Evolutionary conservation across 1,140 invertebrate species (phyloP).

Genomic region (Dreissena rostriformis): DNA sequence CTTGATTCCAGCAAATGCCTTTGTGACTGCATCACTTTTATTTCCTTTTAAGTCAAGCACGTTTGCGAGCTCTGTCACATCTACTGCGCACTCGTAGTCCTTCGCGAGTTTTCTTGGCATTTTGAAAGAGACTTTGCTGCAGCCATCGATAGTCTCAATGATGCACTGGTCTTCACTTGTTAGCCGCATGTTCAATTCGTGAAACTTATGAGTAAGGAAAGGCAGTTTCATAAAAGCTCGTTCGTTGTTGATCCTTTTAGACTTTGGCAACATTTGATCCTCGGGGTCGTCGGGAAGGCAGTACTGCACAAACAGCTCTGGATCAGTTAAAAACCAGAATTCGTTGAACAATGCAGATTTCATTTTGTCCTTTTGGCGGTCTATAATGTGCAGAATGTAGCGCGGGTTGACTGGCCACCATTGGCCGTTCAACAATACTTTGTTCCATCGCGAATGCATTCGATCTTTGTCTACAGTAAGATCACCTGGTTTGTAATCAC

Average conservation of each 20-base stretch:
- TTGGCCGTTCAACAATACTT: slow-evolving; percentile 22
- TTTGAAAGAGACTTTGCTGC: slow-evolving; percentile 24
- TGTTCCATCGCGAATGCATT: slow-evolving; percentile 32
- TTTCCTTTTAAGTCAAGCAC: background rate
- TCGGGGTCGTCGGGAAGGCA: slow-evolving; percentile 16
- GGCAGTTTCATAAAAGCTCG: slow-evolving; percentile 41
- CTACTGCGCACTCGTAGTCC: background rate
- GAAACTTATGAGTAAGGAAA: slow-evolving; percentile 11
- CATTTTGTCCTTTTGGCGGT: background rate
- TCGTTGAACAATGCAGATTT: background rate
- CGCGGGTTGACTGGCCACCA: slow-evolving; percentile 37
- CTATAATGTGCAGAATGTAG: background rate
- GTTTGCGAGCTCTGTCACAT: background rate
- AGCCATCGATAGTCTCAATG: slow-evolving; percentile 21
- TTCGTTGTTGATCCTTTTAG: slow-evolving; percentile 8
- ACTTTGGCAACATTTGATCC: slow-evolving; percentile 22
- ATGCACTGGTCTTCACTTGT: slow-evolving; percentile 40
- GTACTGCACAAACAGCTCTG: slow-evolving; percentile 24
- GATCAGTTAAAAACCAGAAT: slow-evolving; percentile 29
- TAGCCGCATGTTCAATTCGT: slow-evolving; percentile 8
- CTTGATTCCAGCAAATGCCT: background rate
- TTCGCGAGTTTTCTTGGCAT: background rate
- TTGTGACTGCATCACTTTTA: background rate
- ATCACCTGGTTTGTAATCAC: slow-evolving; percentile 36
- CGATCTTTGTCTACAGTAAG: slow-evolving; percentile 19